Percentiles rank a stretch among this genome's conserved stretches.
Conservation (phyloP, 1,140 invertebrate species). For the Frieseomelitta varia region DNA sequence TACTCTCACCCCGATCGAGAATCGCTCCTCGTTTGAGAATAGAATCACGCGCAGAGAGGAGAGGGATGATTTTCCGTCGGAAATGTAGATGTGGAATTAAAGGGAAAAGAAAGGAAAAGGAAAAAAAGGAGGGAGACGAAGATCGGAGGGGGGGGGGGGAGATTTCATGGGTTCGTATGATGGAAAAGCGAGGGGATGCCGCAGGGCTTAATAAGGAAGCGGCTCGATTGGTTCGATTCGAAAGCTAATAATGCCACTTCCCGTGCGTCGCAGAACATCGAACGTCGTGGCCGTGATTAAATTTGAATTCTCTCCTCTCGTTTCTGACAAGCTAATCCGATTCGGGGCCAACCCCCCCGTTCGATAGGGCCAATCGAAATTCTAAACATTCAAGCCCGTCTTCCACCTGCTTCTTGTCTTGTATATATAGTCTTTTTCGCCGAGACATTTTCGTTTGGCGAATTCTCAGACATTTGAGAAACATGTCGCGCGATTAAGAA, state of each 20-base stretch:
- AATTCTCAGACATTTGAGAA: no score
- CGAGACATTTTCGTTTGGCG: no score
- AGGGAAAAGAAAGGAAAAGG: no score
- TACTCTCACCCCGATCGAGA: not conserved
- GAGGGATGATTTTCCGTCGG: not conserved
- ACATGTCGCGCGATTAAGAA: no score
- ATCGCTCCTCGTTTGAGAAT: not conserved
- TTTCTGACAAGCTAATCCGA: slow-evolving; percentile 57
- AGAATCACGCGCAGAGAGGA: not conserved
- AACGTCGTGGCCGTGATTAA: slow-evolving; percentile 66
- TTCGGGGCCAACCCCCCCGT: slow-evolving; percentile 31
- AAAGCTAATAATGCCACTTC: slow-evolving; percentile 76
- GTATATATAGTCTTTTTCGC: no score
- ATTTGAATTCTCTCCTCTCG: slow-evolving; percentile 69
- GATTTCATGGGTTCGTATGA: slow-evolving; percentile 31
- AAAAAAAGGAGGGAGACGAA: not conserved
- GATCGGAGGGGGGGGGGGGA: not conserved
- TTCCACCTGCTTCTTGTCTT: no score
- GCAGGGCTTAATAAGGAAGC: slow-evolving; percentile 76
- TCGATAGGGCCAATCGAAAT: slow-evolving; percentile 62
- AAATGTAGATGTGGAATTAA: slow-evolving; percentile 27
- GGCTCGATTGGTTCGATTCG: slow-evolving; percentile 75
- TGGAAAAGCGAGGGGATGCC: slow-evolving; percentile 45
- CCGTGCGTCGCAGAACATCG: slow-evolving; percentile 54
- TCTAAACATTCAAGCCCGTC: not conserved